These are phyloP conservation scores for Bradynema listronoti DNA, from an alignment of 1,140 invertebrate genomes.

Conservation along the genomic window DNA sequence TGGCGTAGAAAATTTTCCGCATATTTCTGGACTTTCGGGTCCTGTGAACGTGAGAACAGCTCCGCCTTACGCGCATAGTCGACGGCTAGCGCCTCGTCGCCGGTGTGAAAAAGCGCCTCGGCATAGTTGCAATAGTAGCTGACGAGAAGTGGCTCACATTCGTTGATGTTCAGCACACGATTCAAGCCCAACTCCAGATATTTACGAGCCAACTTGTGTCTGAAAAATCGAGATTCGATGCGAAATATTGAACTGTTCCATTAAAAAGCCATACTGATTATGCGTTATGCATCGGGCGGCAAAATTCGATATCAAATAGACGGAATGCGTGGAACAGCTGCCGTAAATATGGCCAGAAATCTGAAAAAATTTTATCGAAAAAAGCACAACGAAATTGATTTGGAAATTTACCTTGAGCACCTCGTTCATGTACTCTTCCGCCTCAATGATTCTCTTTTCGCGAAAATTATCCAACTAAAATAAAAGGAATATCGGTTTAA, in stretches of 20 bases:
- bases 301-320: conserved; percentile 52
- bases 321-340: conserved; percentile 33
- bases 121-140: conserved; percentile 56
- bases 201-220: conserved; percentile 46
- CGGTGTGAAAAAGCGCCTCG: conserved; percentile 54
- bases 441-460: conserved; percentile 44
- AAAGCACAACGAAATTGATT: conserved; percentile 11
- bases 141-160: conserved; percentile 33
- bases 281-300: conserved; percentile 40
- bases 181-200: conserved; percentile 49
- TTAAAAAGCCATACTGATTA: conserved; percentile 27
- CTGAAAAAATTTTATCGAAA: conserved; percentile 26
- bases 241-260: too few species aligned
- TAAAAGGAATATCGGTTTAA: conserved; percentile 8
- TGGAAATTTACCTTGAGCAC: conserved; percentile 44
- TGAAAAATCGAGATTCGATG: conserved; percentile 14
- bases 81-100: conserved; percentile 46
- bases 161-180: conserved; percentile 39
- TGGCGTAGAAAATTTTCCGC: conserved; percentile 28
- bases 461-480: conserved; percentile 44
- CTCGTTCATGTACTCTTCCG: conserved; percentile 54
- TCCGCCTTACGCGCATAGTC: conserved; percentile 50
- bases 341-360: conserved; percentile 55
- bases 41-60: conserved; percentile 16
- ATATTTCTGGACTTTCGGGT: conserved; percentile 21